phyloP scores from a whole-genome alignment of 1,140 invertebrate species.

The Conus ventricosus region DNA sequence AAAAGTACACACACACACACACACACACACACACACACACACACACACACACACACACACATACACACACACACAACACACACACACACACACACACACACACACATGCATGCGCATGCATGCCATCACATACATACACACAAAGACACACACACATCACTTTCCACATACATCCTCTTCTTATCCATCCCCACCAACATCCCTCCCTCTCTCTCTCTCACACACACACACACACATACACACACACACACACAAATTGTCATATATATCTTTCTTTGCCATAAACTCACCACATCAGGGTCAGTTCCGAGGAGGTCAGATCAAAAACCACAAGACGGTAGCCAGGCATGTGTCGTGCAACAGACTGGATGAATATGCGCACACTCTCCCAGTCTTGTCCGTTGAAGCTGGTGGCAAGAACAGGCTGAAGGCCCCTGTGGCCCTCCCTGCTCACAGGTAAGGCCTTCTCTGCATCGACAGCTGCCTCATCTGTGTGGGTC shows the following conservation, averaged over 20 bases:
- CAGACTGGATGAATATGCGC: slow-evolving; percentile 83
- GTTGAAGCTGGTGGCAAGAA: slow-evolving; percentile 70
- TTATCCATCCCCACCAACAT: too few relatives aligned
- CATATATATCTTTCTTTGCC: neutral
- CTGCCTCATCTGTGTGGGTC: neutral
- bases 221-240: too few relatives aligned
- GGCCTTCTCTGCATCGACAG: neutral
- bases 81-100: too few relatives aligned
- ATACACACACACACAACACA: too few relatives aligned
- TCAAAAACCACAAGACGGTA: slow-evolving; percentile 88
- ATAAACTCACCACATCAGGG: slow-evolving; percentile 79
- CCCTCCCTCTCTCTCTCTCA: too few relatives aligned
- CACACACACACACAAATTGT: neutral
- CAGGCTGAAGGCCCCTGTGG: slow-evolving; percentile 54
- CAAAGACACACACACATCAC: too few relatives aligned
- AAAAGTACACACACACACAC: too few relatives aligned
- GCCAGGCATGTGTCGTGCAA: slow-evolving; percentile 84
- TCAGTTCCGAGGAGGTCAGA: slow-evolving; percentile 84
- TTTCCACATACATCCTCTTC: too few relatives aligned
- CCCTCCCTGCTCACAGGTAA: slow-evolving; percentile 33
- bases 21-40: too few relatives aligned
- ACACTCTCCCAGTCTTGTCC: slow-evolving; percentile 61
- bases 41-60: too few relatives aligned
- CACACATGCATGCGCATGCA: too few relatives aligned
- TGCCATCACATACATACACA: too few relatives aligned